Percentiles rank a stretch among this genome's conserved stretches.
phyloP scores from a whole-genome alignment of 2,113 vertebrate species.

The Pachyramphus minor region DNA sequence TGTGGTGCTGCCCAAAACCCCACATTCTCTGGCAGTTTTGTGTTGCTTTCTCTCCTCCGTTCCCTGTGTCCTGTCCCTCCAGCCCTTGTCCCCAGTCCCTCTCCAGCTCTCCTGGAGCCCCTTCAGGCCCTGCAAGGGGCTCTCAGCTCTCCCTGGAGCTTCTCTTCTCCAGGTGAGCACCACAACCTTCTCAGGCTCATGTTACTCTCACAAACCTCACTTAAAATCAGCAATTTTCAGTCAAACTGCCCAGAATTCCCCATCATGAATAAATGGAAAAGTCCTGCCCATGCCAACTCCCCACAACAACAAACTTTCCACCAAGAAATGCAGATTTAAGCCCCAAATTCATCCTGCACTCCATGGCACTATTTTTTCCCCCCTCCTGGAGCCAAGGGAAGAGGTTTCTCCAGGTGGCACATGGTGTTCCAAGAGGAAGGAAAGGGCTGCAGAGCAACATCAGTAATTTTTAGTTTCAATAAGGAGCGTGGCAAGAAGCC shows the following conservation, averaged over 20 bases:
- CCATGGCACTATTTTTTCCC: not conserved
- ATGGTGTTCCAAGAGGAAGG: fast-evolving
- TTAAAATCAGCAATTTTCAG: not conserved
- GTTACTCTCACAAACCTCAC: fast-evolving
- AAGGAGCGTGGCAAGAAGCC: not conserved
- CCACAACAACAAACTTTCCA: fast-evolving
- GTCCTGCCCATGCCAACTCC: not conserved
- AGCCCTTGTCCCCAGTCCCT: no score
- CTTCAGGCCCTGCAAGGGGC: no score
- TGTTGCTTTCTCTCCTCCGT: not conserved
- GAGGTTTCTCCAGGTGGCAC: not conserved
- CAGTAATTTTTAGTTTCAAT: not conserved
- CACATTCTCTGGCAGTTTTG: fast-evolving
- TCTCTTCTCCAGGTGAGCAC: no score
- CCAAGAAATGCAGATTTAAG: fast-evolving
- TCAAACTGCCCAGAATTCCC: not conserved
- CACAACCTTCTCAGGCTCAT: fast-evolving
- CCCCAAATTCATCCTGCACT: not conserved
- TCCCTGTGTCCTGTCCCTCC: no score
- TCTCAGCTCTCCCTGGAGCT: no score
- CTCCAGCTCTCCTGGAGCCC: no score
- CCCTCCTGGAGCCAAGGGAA: not conserved
- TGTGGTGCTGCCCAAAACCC: fast-evolving
- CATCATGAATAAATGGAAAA: fast-evolving
- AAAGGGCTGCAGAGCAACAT: not conserved